A percentile compares a stretch with the other conserved stretches of the same genome.
phyloP scores from a whole-genome alignment of 1,140 invertebrate species.

The Adoxophyes honmai region DNA sequence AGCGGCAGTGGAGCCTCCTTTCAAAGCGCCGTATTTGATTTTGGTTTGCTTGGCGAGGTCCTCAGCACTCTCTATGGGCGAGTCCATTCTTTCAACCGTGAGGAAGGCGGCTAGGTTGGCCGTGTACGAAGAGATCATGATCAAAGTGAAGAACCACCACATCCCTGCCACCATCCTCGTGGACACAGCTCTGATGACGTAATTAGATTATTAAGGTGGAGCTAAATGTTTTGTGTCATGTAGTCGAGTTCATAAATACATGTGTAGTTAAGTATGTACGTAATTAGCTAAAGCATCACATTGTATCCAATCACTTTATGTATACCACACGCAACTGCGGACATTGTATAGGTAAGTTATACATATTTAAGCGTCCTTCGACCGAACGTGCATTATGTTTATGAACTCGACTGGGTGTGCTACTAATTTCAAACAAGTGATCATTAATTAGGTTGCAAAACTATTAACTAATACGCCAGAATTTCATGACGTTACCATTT shows the following conservation, averaged over 20 bases:
- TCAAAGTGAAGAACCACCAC: slow-evolving; percentile 99
- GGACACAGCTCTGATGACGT: slow-evolving; percentile 84
- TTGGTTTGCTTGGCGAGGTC: slow-evolving; percentile 97
- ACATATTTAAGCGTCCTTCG: too few species aligned
- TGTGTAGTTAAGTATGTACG: too few species aligned
- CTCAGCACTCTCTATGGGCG: slow-evolving; percentile 96
- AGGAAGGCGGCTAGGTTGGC: slow-evolving; percentile 98
- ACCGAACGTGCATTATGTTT: not conserved
- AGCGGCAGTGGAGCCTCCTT: slow-evolving; percentile 93
- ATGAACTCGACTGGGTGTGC: not conserved
- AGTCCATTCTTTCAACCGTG: slow-evolving; percentile 97
- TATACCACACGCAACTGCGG: too few species aligned
- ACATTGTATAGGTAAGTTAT: too few species aligned
- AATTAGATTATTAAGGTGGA: not conserved
- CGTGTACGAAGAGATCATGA: slow-evolving; percentile 99
- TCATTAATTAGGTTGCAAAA: not conserved
- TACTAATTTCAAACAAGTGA: not conserved
- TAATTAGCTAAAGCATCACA: too few species aligned
- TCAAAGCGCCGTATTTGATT: slow-evolving; percentile 97
- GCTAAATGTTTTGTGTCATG: too few species aligned
- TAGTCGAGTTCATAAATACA: too few species aligned
- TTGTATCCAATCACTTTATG: too few species aligned
- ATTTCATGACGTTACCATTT: too few species aligned
- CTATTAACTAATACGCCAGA: too few species aligned
- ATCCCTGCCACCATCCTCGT: slow-evolving; percentile 93